A percentile compares a stretch with the other conserved stretches of the same genome.
Evolutionary conservation across 1,140 invertebrate genomes (phyloP).

Genomic region (Maconellicoccus hirsutus): DNA sequence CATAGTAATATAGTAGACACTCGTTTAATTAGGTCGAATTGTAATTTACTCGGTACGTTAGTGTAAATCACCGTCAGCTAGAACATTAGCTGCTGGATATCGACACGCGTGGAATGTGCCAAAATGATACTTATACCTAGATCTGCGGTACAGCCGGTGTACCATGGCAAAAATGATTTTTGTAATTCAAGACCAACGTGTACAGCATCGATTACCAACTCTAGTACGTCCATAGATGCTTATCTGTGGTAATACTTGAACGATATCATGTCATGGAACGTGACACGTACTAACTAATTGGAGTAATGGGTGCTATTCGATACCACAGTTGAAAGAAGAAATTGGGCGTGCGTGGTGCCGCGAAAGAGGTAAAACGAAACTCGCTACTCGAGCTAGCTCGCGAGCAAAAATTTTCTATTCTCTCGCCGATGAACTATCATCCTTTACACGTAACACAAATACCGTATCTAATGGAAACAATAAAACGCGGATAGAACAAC

Average conservation of each 20-base stretch:
- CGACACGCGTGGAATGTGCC: constrained; percentile 1
- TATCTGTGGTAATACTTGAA: too few species aligned
- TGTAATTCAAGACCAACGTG: not conserved
- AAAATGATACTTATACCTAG: not conserved
- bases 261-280: too few species aligned
- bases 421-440: constrained; percentile 19
- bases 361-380: not conserved
- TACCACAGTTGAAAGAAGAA: too few species aligned
- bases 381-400: not conserved
- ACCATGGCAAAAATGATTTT: not conserved
- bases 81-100: not conserved
- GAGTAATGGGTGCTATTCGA: too few species aligned
- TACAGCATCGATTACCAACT: too few species aligned
- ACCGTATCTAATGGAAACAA: constrained; percentile 22
- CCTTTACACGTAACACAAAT: constrained; percentile 20
- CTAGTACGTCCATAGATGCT: too few species aligned
- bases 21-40: not conserved
- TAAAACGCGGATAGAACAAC: constrained; percentile 22
- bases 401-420: constrained; percentile 12
- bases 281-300: too few species aligned
- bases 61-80: not conserved
- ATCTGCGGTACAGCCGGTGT: not conserved
- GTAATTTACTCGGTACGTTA: not conserved
- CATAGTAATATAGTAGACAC: too few species aligned
- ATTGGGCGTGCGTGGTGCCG: too few species aligned